These are phyloP conservation scores for Julus scandinavius DNA, from an alignment of 2,888 invertebrate species.

Conservation along the genomic window DNA sequence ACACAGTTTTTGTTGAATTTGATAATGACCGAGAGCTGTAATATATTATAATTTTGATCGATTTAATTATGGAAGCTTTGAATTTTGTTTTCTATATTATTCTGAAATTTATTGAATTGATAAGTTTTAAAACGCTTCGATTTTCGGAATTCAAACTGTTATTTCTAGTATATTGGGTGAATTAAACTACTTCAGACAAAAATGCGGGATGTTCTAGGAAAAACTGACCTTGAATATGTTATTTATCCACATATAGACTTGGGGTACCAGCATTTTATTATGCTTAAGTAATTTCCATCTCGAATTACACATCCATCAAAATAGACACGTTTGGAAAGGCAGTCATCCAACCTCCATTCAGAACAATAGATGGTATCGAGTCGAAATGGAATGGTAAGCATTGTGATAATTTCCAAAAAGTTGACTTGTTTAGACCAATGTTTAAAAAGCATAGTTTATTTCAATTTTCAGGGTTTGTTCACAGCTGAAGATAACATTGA, in stretches of 20 bases:
- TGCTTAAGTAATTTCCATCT: not conserved
- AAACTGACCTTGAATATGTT: not conserved
- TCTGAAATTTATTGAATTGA: too few relatives aligned
- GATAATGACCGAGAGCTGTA: too few relatives aligned
- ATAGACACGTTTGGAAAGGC: constrained; percentile 3
- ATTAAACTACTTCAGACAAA: too few relatives aligned
- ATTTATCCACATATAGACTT: not conserved
- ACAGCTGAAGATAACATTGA: not conserved
- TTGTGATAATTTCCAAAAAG: not conserved
- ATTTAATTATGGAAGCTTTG: too few relatives aligned
- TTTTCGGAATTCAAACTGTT: too few relatives aligned
- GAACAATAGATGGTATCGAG: not conserved
- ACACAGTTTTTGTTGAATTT: too few relatives aligned
- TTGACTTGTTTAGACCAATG: not conserved
- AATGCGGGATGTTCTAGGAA: too few relatives aligned
- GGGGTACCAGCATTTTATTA: constrained; percentile 11
- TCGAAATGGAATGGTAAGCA: constrained; percentile 15
- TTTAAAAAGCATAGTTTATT: not conserved
- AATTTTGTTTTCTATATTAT: too few relatives aligned
- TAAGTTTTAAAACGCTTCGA: too few relatives aligned
- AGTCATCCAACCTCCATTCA: not conserved
- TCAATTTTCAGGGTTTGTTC: not conserved
- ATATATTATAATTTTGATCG: too few relatives aligned
- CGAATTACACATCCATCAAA: not conserved
- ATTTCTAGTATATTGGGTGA: too few relatives aligned